phyloP scores from a whole-genome alignment of 1,140 invertebrate genomes.

The Cyclargus thomasi region DNA sequence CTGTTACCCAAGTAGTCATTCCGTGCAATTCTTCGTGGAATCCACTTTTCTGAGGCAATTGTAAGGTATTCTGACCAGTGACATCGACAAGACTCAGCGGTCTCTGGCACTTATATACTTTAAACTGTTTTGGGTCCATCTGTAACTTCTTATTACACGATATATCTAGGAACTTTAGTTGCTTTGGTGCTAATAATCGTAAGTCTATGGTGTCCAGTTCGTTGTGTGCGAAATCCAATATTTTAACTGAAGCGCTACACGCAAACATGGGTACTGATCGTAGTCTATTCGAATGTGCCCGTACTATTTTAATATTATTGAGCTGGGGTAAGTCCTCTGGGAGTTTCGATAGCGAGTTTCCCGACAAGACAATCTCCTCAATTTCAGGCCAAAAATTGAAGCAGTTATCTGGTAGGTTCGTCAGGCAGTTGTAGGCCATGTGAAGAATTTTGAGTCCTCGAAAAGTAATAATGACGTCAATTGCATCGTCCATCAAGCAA shows the following conservation, averaged over 20 bases:
- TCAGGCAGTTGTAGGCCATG: slow-evolving; percentile 86
- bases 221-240: slow-evolving; percentile 90
- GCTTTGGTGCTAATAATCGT: slow-evolving; percentile 83
- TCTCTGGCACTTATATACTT: slow-evolving; percentile 84
- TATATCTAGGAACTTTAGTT: slow-evolving; percentile 89
- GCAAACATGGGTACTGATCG: slow-evolving; percentile 84
- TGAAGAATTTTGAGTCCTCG: slow-evolving; percentile 82
- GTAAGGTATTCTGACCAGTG: slow-evolving; percentile 83
- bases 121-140: slow-evolving; percentile 87
- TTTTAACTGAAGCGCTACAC: slow-evolving; percentile 83
- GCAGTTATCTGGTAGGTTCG: slow-evolving; percentile 83
- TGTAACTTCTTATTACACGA: slow-evolving; percentile 88
- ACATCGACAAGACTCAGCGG: slow-evolving; percentile 89
- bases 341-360: slow-evolving; percentile 85
- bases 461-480: slow-evolving; percentile 82
- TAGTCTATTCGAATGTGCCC: slow-evolving; percentile 88
- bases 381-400: slow-evolving; percentile 84
- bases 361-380: slow-evolving; percentile 88
- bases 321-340: slow-evolving; percentile 85
- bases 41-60: slow-evolving; percentile 77
- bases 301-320: slow-evolving; percentile 82
- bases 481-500: slow-evolving; percentile 82
- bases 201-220: slow-evolving; percentile 87
- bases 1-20: slow-evolving; percentile 83
- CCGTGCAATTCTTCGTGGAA: slow-evolving; percentile 75